Conservation (phyloP, 30 jellyfish, hydroid and myxozoan genomes). For the Chrysaora quinquecirrha region DNA sequence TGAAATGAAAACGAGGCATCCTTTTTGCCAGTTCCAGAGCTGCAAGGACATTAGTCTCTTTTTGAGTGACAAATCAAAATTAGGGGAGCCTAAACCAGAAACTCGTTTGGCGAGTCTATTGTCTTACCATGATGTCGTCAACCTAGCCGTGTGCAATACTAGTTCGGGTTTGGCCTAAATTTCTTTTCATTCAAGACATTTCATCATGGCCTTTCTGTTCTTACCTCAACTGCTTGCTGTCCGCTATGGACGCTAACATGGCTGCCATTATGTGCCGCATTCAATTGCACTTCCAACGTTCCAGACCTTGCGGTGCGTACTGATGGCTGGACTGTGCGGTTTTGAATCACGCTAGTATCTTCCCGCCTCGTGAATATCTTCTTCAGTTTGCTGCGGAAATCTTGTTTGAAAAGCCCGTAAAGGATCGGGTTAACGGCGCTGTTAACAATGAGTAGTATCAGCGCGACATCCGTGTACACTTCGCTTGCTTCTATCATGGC, state of each 20-base stretch:
- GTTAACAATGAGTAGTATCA: conserved; percentile 61
- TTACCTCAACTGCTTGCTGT: background rate
- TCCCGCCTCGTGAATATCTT: conserved; percentile 3
- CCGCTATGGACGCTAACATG: background rate
- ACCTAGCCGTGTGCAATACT: too few species aligned
- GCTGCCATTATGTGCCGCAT: background rate
- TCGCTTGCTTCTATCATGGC: conserved; percentile 17
- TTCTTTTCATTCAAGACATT: too few species aligned
- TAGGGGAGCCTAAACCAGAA: too few species aligned
- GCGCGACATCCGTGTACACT: conserved; percentile 53
- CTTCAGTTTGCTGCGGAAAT: conserved; percentile 50
- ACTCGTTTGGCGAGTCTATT: too few species aligned
- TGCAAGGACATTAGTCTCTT: too few species aligned
- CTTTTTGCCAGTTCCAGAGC: too few species aligned
- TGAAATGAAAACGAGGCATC: too few species aligned
- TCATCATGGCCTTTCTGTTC: too few species aligned
- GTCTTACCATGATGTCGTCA: too few species aligned
- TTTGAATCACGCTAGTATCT: background rate
- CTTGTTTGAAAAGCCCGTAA: conserved; percentile 67
- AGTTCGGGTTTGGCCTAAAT: too few species aligned
- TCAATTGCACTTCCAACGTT: background rate
- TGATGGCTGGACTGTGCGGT: background rate
- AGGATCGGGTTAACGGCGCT: conserved; percentile 76
- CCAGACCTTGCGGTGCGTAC: too few species aligned
- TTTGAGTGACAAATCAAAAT: too few species aligned